Evolutionary conservation across 2,797 vertebrate species (phyloP), one percentile per base, ranked within the genome.

Genomic region (Sebastes umbrosus): DNA sequence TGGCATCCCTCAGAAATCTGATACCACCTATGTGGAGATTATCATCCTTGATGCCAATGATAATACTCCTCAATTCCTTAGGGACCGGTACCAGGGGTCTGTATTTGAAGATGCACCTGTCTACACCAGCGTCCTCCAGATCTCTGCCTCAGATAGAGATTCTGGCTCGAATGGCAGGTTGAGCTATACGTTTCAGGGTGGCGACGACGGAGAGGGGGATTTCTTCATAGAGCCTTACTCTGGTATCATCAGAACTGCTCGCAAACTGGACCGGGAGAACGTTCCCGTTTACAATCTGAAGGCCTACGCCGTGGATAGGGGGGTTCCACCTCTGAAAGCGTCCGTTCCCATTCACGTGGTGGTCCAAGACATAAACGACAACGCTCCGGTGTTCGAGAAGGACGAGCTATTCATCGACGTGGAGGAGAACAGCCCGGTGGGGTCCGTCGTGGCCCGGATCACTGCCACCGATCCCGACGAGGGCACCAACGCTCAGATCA

Each of bases 401-500:
- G 98, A 99, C 2, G 97, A 97, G 83, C 94, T 99, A 77, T 97
- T 97, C 69, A 96, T 99, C 50, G 94, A 96, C 0, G 96, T 99
- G 67, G 88, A 97, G 86, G 99, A 99, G 87, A 99, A 99, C 92
- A 98, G 98, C 76, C 94, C 94, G 0, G 97, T 99, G 31, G 98
- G 98, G 14, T 99, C 98, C 0, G 96, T 99, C 2, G 97, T 99
- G 88, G 98, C 98, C 1, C 94, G 92, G 4, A 97, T 99, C 80
- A 96, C 89, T 0, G 98, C 98, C 32, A 92, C 95, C 0, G 99
- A 99, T 88, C 98, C 98, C 0, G 99, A 99, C 0, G 98, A 99
- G 74, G 98, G 98, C 64, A 97, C 97, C 57, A 99, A 99, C 0
- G 99, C 99, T 31, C 98, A 99, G 91, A 98, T 99, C 91, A 98